Evolutionary conservation across 2,113 vertebrate genomes (phyloP).

Genomic region (Rynchops niger): DNA sequence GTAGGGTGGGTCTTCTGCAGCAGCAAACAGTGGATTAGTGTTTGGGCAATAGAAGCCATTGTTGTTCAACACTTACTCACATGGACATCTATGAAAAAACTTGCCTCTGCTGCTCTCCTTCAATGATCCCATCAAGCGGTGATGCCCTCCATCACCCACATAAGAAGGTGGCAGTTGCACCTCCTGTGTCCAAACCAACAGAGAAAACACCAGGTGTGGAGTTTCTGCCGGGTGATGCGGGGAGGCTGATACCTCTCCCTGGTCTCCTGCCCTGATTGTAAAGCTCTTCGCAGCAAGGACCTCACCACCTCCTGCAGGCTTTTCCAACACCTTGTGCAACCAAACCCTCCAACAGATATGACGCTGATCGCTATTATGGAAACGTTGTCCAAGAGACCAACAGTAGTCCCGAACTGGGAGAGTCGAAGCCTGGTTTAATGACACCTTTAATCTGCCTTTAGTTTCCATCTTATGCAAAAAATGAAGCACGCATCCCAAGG

Average conservation of each 20-base stretch:
- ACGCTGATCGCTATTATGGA: fast-evolving
- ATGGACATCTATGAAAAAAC: background rate
- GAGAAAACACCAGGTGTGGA: fast-evolving
- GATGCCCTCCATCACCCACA: background rate
- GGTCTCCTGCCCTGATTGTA: background rate
- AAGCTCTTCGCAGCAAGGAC: background rate
- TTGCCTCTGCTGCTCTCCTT: background rate
- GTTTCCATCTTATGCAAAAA: background rate
- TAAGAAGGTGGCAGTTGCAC: background rate
- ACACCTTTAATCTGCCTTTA: background rate
- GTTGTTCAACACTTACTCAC: background rate
- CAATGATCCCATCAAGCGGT: background rate
- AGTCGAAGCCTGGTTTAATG: background rate
- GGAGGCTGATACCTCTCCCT: background rate
- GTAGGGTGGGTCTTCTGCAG: background rate
- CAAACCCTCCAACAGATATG: background rate
- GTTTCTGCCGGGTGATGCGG: background rate
- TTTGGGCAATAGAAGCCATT: background rate
- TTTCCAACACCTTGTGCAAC: background rate
- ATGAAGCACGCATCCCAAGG: background rate
- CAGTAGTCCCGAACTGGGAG: background rate
- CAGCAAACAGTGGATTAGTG: fast-evolving
- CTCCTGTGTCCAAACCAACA: background rate
- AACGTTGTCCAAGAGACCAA: background rate
- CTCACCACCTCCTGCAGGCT: background rate